Evolutionary conservation across 1,140 invertebrate species (phyloP), one percentile per base, ranked within the genome.

Genomic region (Apis cerana): DNA sequence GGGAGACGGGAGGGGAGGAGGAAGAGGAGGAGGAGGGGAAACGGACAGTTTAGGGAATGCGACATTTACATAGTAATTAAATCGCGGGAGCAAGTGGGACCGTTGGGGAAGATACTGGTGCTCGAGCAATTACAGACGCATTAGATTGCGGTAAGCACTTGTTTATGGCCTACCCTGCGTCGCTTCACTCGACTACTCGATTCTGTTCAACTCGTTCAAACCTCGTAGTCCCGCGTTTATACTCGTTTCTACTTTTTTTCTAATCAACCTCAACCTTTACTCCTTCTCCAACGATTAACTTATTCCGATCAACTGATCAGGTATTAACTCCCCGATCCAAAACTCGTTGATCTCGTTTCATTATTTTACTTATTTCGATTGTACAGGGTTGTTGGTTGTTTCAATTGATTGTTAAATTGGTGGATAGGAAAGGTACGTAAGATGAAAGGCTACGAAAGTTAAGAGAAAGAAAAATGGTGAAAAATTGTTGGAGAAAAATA

Each of bases 61-160:
- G 93, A 94, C 93, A 94, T 94, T 94, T 94, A 94, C 93, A 94
- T 94, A 94, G 93, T 94, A 94, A 94, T 94, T 94, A 94, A 94
- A 94, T 94, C 92, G 93, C 91, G 91, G 88, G 90, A 93, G 91
- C 93, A 93, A 94, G 93, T 92, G 92, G 91, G 92, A 91, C 90
- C 90, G 89, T 85, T 92, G 89, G 92, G 92, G 92, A 89, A 93
- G 92, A 93, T 93, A 93, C 92, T 88, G 89, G 91, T 90, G 91
- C 92, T 90, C 90, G 90, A 93, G 90, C 93, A 93, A 94, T 93
- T 94, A 94, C 92, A 93, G 93, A 93, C 92, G 93, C 92, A 94
- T 94, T 94, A 94, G 93, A 94, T 94, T 94, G 92, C 93, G 93
- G 92, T 94, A 94, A 94, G 93, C 93, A 94, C 93, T 94, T 94